These are phyloP conservation scores for Gadus macrocephalus DNA, from an alignment of 2,113 vertebrate genomes.

Conservation along the genomic window DNA sequence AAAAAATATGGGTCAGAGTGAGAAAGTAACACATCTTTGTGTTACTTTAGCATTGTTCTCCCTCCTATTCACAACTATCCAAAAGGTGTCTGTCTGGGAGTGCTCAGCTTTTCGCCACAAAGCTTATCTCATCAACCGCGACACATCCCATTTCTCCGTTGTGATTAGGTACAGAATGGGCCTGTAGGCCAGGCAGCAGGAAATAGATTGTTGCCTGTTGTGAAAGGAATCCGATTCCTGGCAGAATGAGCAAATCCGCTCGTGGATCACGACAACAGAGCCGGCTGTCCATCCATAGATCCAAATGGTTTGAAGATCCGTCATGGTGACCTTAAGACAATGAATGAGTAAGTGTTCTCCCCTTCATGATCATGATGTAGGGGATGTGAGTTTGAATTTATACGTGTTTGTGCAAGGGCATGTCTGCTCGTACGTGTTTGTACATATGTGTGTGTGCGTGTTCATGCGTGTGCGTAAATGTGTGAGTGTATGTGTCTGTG, in stretches of 20 bases:
- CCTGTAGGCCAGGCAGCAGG: constrained; percentile 19
- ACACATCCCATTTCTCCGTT: constrained; percentile 28
- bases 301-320: constrained; percentile 30
- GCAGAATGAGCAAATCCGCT: constrained; percentile 34
- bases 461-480: not conserved
- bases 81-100: constrained; percentile 11
- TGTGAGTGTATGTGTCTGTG: not conserved
- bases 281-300: constrained; percentile 48
- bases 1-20: constrained; percentile 5
- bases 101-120: constrained; percentile 22
- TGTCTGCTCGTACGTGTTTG: not conserved
- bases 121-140: constrained; percentile 34
- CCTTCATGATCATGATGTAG: not conserved
- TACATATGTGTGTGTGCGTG: not conserved
- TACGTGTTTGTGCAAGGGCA: too few relatives aligned
- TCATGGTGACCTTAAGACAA: constrained; percentile 49
- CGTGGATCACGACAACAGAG: constrained; percentile 39
- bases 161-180: too few relatives aligned
- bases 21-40: not conserved
- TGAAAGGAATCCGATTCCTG: constrained; percentile 32
- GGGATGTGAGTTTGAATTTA: too few relatives aligned
- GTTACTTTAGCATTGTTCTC: not conserved
- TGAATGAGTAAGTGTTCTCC: constrained; percentile 22
- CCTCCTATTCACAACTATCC: not conserved
- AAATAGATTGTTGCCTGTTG: constrained; percentile 42